Conservation (phyloP, 2,888 invertebrate species). For the Tetrapedia diversipes region DNA sequence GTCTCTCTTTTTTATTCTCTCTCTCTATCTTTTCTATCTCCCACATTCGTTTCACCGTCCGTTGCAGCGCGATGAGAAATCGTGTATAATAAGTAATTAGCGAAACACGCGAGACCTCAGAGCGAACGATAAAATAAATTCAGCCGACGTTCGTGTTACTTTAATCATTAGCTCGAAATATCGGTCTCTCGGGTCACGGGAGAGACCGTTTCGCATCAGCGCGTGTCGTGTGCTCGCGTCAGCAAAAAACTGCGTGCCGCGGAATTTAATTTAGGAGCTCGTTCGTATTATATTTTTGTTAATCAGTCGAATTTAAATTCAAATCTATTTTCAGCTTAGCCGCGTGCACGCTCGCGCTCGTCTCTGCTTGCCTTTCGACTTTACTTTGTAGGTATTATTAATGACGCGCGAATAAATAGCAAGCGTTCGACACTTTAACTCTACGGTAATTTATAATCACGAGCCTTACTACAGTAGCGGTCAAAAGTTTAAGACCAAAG, state of each 20-base stretch:
- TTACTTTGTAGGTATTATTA: no score
- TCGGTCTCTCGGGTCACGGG: slow-evolving; percentile 25
- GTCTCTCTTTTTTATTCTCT: no score
- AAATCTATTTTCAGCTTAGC: slow-evolving; percentile 16
- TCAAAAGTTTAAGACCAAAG: no score
- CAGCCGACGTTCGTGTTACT: slow-evolving; percentile 11
- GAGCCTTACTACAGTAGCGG: neutral
- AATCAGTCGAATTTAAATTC: slow-evolving; percentile 21
- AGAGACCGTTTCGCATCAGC: slow-evolving; percentile 7
- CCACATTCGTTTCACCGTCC: neutral
- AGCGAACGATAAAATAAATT: slow-evolving; percentile 31
- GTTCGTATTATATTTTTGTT: slow-evolving; percentile 10
- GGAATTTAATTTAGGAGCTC: slow-evolving; percentile 39
- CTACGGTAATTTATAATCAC: neutral
- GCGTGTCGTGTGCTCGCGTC: neutral
- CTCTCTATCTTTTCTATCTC: neutral
- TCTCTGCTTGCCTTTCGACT: no score
- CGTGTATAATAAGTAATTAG: slow-evolving; percentile 30
- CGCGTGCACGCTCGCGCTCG: neutral
- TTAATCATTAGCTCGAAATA: slow-evolving; percentile 42
- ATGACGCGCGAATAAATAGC: neutral
- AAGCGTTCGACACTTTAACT: no score
- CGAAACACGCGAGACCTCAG: slow-evolving; percentile 9
- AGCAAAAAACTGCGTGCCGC: slow-evolving; percentile 1
- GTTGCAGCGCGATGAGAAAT: neutral